Conservation (phyloP, 1,140 invertebrate genomes). For the Heterodera schachtii region DNA sequence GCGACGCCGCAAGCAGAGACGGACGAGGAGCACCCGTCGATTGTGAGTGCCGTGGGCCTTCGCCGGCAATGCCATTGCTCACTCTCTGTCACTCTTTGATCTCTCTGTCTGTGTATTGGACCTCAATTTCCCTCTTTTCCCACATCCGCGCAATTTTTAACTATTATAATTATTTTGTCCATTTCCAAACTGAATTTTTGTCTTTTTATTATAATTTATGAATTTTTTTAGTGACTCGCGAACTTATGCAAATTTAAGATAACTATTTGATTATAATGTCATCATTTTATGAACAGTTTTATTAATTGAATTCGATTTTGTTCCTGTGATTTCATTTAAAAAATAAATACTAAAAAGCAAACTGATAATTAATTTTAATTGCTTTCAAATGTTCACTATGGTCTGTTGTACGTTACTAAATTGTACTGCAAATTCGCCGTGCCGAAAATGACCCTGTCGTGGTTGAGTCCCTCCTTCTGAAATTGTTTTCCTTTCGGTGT, state of each 20-base stretch:
- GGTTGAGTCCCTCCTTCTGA: slow-evolving; percentile 53
- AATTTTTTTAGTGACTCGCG: neutral
- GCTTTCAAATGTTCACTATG: neutral
- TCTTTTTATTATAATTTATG: neutral
- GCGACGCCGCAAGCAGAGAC: neutral
- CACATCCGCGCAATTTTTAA: neutral
- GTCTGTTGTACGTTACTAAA: slow-evolving; percentile 38
- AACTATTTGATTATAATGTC: too few species aligned
- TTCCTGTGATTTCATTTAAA: neutral
- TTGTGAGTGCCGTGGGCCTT: too few species aligned
- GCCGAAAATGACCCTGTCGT: slow-evolving; percentile 55
- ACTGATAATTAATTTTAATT: too few species aligned
- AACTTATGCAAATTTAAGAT: neutral
- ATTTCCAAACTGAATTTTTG: neutral
- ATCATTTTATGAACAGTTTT: too few species aligned
- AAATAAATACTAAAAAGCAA: neutral
- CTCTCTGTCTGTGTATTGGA: neutral
- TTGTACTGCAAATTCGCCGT: slow-evolving; percentile 54
- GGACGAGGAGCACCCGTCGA: neutral
- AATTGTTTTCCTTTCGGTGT: slow-evolving; percentile 26
- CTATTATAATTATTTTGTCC: neutral
- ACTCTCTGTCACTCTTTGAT: too few species aligned
- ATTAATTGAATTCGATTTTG: neutral
- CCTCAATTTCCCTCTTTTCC: too few species aligned
- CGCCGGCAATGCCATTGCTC: too few species aligned